Evolutionary conservation across 2,797 vertebrate genomes (phyloP).

Genomic region (Anguilla marmorata): DNA sequence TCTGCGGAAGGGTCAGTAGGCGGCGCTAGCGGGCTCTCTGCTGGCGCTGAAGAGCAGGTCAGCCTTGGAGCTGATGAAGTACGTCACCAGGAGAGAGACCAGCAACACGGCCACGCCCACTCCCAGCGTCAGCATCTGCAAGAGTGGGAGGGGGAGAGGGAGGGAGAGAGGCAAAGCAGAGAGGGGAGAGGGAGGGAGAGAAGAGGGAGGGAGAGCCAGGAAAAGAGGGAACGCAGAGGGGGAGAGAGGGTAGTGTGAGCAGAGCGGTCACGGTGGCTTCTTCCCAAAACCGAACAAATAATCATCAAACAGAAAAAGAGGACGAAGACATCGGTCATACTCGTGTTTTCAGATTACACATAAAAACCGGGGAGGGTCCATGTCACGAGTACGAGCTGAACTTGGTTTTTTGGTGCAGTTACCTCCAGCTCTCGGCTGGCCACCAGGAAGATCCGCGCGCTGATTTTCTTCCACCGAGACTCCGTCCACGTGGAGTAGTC

Average conservation of each 20-base stretch:
- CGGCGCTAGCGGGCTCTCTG: constrained; percentile 73
- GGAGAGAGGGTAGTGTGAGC: not conserved
- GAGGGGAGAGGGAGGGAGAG: not conserved
- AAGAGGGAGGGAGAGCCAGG: not conserved
- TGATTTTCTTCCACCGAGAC: constrained; percentile 89
- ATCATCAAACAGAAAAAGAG: not conserved
- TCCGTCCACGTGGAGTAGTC: constrained; percentile 93
- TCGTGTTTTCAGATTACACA: too few species aligned
- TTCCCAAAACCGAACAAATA: not conserved
- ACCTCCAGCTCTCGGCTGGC: constrained; percentile 91
- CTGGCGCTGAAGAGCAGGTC: constrained; percentile 82
- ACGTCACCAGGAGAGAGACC: constrained; percentile 80
- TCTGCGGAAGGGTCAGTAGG: constrained; percentile 74
- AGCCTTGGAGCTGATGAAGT: constrained; percentile 86
- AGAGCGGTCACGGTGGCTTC: not conserved
- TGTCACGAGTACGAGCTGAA: too few species aligned
- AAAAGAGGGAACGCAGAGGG: not conserved
- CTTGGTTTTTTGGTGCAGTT: constrained; percentile 32
- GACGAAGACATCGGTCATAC: not conserved
- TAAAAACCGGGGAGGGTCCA: not conserved
- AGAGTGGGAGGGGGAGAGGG: not conserved
- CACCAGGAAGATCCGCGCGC: constrained; percentile 86
- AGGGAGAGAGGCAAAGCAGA: not conserved
- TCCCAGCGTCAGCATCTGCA: constrained; percentile 83
- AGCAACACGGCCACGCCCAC: constrained; percentile 79